These are phyloP conservation scores for Sycophila texana DNA, from an alignment of 2,888 invertebrate species.

Conservation along the genomic window DNA sequence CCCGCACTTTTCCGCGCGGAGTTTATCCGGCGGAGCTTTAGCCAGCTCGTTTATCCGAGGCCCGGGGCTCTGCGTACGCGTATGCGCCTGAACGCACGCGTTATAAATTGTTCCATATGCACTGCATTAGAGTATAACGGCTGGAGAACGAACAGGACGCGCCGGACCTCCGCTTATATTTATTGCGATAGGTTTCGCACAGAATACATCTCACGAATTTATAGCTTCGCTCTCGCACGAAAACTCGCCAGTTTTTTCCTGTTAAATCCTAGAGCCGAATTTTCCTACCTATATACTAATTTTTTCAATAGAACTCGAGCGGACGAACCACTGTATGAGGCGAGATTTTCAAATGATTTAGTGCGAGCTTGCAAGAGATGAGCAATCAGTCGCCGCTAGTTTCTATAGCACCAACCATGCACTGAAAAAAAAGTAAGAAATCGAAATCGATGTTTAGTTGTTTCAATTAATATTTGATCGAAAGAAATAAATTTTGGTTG, in stretches of 20 bases:
- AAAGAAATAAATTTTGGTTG: no score
- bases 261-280: no score
- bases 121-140: conserved; percentile 70
- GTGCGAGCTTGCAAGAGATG: no score
- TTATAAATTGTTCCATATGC: conserved; percentile 73
- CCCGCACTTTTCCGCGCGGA: conserved; percentile 21
- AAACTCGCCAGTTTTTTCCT: not conserved
- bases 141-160: conserved; percentile 41
- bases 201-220: conserved; percentile 71
- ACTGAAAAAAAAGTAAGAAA: no score
- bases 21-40: conserved; percentile 54
- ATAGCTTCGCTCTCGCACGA: conserved; percentile 63
- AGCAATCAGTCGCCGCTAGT: no score
- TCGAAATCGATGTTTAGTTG: no score
- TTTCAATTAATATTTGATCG: no score
- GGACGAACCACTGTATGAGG: no score
- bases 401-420: no score
- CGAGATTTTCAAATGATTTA: no score
- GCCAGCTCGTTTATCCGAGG: conserved; percentile 53
- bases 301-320: no score
- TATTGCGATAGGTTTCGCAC: conserved; percentile 74
- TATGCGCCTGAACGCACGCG: conserved; percentile 53
- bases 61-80: not conserved
- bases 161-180: conserved; percentile 63
- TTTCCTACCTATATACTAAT: no score